These are phyloP conservation scores for Phrynosoma blainvillii DNA, from an alignment of 2,113 vertebrate species.

Conservation along the genomic window DNA sequence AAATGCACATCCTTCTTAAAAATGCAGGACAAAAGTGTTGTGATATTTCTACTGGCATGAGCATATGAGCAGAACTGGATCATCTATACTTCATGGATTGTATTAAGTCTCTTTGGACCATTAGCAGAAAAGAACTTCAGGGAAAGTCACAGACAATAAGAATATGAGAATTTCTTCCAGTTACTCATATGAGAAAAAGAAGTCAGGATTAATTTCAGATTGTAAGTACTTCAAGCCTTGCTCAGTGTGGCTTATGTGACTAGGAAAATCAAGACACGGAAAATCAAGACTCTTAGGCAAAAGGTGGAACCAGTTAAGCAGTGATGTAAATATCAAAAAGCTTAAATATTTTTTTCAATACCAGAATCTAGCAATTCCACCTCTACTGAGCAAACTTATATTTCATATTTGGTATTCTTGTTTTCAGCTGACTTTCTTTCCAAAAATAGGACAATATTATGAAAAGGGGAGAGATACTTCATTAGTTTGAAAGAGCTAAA, in stretches of 20 bases:
- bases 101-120: slow-evolving; percentile 12
- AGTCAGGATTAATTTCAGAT: background rate
- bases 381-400: too few relatives aligned
- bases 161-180: background rate
- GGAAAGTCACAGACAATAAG: background rate
- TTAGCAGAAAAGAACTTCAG: background rate
- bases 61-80: background rate
- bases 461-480: too few relatives aligned
- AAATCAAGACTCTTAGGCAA: background rate
- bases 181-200: background rate
- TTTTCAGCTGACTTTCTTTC: too few relatives aligned
- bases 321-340: background rate
- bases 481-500: too few relatives aligned
- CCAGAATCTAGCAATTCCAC: background rate
- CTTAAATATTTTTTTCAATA: background rate
- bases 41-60: background rate
- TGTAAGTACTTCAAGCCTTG: background rate
- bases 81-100: background rate
- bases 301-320: background rate
- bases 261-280: background rate
- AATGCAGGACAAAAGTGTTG: background rate
- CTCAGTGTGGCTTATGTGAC: background rate
- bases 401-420: too few relatives aligned
- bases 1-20: background rate
- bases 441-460: too few relatives aligned